Evolutionary conservation across 2,888 invertebrate genomes (phyloP), one percentile per base, ranked within the genome.

Genomic region (Amiota communis): DNA sequence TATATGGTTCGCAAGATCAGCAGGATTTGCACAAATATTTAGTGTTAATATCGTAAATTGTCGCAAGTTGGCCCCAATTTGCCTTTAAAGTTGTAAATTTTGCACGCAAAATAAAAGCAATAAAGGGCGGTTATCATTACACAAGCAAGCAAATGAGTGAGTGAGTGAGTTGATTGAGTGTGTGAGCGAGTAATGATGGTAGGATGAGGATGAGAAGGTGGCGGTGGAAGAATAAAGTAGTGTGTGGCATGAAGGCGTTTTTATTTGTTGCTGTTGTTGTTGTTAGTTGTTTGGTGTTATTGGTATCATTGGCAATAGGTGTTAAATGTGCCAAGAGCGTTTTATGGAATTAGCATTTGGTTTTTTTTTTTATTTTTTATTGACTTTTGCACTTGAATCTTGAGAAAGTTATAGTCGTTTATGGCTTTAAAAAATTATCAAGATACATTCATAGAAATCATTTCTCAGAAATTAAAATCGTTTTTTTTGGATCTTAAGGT

Each of bases 31-130:
- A 85, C 85, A 86, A 87, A 87, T 87, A 87, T 87, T 87, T 86
- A 86, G 87, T 86, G 81, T 82, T 87, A 86, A 86, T 86, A 86
- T 85, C 86, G 85, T 87, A 86, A 86, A 87, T 86, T 83, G 84
- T 83, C 81, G 79, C 80, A 86, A 85, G 81, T 85, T 87, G 87
- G 86, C 87, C 86, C 84, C 86, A 87, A 86, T 87, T 86, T 86
- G 86, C 82, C 82, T 77, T 78, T 74, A 77, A 79, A 79, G 79
- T 84, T 82, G 81, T 86, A 86, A 86, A 86, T 86, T 83, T 15
- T 79, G 82, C 81, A 76, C 76, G 79, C 79, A 80, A 78, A 74
- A 61, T 61, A 70, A 56, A 70, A 56, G 48, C 48, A 73, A 70
- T 47, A 36, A 57, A 73, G 47, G 57, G 71, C 68, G 67, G 67